Evolutionary conservation across 2,797 vertebrate species (phyloP), one percentile per base, ranked within the genome.

Genomic region (Acanthopagrus latus): DNA sequence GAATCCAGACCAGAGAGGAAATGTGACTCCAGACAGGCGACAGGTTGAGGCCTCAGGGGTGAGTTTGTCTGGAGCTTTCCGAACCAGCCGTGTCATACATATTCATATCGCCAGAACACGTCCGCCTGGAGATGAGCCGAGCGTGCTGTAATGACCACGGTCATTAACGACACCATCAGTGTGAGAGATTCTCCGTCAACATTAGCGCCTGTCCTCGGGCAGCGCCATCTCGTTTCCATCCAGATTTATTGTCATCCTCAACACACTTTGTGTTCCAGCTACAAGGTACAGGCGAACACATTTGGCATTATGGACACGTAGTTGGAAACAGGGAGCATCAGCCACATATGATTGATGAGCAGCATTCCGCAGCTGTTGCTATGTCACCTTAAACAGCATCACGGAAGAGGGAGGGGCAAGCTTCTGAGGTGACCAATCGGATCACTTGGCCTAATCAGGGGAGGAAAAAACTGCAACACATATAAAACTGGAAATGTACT

Each of bases 401-500:
- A 73, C 74, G 1, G 3, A 0, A n/a, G 71, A 29, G 79, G 91
- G 85, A 85, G 84, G 86, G 72, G 83, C 56, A 1, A 2, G 29
- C 25, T 44, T 55, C 41, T 72, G 63, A 69, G 64, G 48, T 29
- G 83, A 65, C 90, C 89, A 91, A 91, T 91, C 68, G 84, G 76
- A 84, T 76, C 47, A 18, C 74, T 72, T 4, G 67, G 64, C 17
- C 29, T 25, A 33, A 69, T 79, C 70, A 52, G 13, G 17, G 59
- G 38, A 46, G 71, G 17, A 27, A 44, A 17, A 64, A 66, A 60
- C 38, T 68, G 62, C 65, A 76, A 52, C 46, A 82, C 65, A 29
- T 67, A 88, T 89, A 89, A 92, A 90, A 91, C 18, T 62, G 59
- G 3, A 68, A 85, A 89, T 77, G 86, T 74, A 13, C 85, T 87